Evolutionary conservation across 2,888 invertebrate species (phyloP).

Genomic region (Acanthosepion esculentum): DNA sequence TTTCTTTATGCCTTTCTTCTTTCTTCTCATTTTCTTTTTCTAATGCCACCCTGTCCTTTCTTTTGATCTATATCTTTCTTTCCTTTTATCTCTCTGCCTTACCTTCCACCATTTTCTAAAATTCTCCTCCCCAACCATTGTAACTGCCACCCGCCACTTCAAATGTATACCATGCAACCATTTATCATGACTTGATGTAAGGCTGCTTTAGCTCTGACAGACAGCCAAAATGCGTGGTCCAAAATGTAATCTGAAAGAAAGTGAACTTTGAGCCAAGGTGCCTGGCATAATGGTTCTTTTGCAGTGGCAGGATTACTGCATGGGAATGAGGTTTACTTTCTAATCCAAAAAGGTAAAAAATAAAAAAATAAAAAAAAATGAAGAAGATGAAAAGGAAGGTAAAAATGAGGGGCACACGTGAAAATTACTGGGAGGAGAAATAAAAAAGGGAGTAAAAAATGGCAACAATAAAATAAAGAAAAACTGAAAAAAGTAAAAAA

Average conservation of each 20-base stretch:
- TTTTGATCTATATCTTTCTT: background rate
- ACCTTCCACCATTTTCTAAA: slow-evolving; percentile 8
- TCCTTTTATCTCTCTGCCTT: background rate
- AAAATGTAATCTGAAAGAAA: slow-evolving; percentile 33
- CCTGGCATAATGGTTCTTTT: background rate
- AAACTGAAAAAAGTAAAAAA: background rate
- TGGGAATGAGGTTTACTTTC: background rate
- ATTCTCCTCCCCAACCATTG: background rate
- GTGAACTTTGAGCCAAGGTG: slow-evolving; percentile 25
- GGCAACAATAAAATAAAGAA: background rate
- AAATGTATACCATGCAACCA: slow-evolving; percentile 33
- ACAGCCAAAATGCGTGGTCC: slow-evolving; percentile 12
- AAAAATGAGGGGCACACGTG: background rate
- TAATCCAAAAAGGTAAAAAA: background rate
- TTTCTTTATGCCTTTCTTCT: background rate
- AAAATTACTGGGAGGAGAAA: background rate
- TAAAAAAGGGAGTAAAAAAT: background rate
- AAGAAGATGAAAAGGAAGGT: background rate
- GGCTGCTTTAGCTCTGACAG: background rate
- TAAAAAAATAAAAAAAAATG: background rate
- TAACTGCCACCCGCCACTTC: background rate
- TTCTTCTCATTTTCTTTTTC: background rate
- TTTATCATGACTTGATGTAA: slow-evolving; percentile 33
- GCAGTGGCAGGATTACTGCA: slow-evolving; percentile 33
- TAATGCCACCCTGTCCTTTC: background rate